Conservation (phyloP, 2,113 vertebrate genomes). For the Cairina moschata region DNA sequence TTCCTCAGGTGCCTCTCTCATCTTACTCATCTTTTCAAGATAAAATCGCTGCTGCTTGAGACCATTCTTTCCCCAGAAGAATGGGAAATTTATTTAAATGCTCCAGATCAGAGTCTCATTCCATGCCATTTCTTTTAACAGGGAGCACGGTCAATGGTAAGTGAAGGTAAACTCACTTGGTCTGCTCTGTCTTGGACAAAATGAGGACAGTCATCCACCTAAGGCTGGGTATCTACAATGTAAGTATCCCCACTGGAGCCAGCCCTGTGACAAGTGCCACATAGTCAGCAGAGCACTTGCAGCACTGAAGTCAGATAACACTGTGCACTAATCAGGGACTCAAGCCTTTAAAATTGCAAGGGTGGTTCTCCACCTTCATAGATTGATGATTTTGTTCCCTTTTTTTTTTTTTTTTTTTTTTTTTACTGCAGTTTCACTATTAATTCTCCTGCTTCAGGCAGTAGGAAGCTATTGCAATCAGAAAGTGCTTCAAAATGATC, state of each 20-base stretch:
- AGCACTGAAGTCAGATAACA: background rate
- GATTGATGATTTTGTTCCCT: background rate
- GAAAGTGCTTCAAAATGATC: background rate
- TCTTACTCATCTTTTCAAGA: no score
- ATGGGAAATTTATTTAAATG: background rate
- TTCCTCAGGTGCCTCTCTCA: background rate
- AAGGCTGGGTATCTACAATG: no score
- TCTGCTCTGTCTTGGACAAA: background rate
- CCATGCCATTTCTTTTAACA: background rate
- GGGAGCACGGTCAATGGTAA: background rate
- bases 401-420: no score
- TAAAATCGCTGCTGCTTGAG: background rate
- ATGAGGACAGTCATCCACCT: background rate
- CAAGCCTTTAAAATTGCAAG: background rate
- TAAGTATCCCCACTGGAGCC: background rate
- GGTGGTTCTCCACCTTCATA: background rate
- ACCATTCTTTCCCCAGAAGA: background rate
- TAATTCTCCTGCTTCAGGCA: background rate
- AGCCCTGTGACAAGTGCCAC: background rate
- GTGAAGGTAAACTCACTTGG: background rate
- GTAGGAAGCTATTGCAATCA: background rate
- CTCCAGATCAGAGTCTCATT: background rate
- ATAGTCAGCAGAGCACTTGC: background rate
- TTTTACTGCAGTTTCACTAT: background rate
- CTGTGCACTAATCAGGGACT: background rate